Conservation (phyloP, 37 sponge, comb jelly and placozoan species). For the Axinella damicornis region DNA sequence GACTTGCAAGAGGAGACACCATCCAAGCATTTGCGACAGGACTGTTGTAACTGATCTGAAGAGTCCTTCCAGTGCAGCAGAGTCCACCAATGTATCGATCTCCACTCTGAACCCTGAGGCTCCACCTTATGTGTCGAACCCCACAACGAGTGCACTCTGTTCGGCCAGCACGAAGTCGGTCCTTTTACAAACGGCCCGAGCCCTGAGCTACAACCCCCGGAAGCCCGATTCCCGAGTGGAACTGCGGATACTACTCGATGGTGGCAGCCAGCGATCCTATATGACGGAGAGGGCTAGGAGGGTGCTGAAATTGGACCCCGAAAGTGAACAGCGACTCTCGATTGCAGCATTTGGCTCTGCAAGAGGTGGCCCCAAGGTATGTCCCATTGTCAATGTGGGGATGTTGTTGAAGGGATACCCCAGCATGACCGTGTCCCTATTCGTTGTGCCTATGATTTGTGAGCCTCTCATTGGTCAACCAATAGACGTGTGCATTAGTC, state of each 20-base stretch:
- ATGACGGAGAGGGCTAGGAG: not conserved
- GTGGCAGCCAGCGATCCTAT: constrained; percentile 36
- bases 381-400: not conserved
- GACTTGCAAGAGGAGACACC: too few species aligned
- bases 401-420: too few species aligned
- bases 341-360: constrained; percentile 11
- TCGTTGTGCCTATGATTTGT: constrained; percentile 41
- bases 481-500: not conserved
- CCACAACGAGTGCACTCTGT: too few species aligned
- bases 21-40: too few species aligned
- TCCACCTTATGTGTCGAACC: too few species aligned
- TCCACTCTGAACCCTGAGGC: too few species aligned
- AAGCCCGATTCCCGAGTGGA: not conserved
- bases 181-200: constrained; percentile 46
- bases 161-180: too few species aligned
- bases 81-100: too few species aligned
- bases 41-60: too few species aligned
- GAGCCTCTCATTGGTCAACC: constrained; percentile 49
- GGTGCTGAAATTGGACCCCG: not conserved
- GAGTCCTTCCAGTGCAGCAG: too few species aligned
- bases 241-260: constrained; percentile 13
- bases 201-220: not conserved
- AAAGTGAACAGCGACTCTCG: not conserved
- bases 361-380: not conserved
- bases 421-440: too few species aligned